Evolutionary conservation across 2,888 invertebrate genomes (phyloP).

Genomic region (Cheilosia grossa): DNA sequence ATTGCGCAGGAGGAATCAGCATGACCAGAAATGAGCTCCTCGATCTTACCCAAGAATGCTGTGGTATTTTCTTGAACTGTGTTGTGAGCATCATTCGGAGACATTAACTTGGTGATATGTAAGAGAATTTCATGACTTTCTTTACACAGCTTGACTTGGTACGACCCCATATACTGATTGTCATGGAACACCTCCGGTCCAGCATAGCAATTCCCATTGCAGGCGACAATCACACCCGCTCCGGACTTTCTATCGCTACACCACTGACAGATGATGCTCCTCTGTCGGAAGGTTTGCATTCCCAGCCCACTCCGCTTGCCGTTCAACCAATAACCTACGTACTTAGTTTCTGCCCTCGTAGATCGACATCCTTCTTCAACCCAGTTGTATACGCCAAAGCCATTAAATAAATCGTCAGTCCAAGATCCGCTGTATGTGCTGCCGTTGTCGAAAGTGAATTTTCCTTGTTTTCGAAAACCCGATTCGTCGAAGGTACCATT

Average conservation of each 20-base stretch:
- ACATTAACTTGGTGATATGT: neutral
- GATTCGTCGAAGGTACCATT: slow-evolving; percentile 29
- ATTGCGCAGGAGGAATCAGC: neutral
- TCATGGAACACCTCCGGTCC: slow-evolving; percentile 24
- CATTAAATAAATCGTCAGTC: slow-evolving; percentile 16
- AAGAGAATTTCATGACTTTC: slow-evolving; percentile 6
- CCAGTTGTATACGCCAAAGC: slow-evolving; percentile 55
- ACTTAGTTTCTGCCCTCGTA: slow-evolving; percentile 3
- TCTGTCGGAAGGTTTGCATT: slow-evolving; percentile 8
- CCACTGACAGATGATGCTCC: slow-evolving; percentile 52
- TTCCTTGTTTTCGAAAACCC: slow-evolving; percentile 12
- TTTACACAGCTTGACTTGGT: neutral
- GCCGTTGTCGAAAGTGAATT: slow-evolving; percentile 44
- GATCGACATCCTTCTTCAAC: neutral
- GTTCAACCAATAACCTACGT: slow-evolving; percentile 46
- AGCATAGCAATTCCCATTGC: slow-evolving; percentile 44
- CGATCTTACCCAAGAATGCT: neutral
- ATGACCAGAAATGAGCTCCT: slow-evolving; percentile 4
- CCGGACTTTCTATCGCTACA: slow-evolving; percentile 8
- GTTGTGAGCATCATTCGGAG: neutral
- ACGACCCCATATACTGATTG: slow-evolving; percentile 15
- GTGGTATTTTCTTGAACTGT: neutral
- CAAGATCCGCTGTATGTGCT: slow-evolving; percentile 41
- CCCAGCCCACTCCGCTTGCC: slow-evolving; percentile 35
- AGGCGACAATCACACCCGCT: slow-evolving; percentile 43